Base-by-base conservation (phyloP, 1,140 invertebrate genomes). In the Dendrolimus punctatus region DNA sequence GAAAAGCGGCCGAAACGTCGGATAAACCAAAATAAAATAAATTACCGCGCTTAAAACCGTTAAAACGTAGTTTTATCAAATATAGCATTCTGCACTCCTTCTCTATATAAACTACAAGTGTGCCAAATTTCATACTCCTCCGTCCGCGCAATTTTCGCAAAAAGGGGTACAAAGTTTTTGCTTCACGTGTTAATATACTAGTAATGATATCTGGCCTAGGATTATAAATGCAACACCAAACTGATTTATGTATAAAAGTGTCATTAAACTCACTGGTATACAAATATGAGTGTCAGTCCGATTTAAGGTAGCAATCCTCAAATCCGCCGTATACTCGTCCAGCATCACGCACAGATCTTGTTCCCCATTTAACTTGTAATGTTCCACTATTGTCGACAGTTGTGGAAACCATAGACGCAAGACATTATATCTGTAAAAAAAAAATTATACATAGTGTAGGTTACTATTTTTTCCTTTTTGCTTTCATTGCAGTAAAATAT, bases 391-490 rank as follows among this genome's bases (percentile, higher is more conserved):
- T 6, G 74, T 68, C 36, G 74, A 74, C 4, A 76, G 10, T 46
- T 76, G 74, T 6, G 74, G 74, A 36, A 64, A 76, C 74, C 74
- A 76, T 8, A 76, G 49, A 6, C 71, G 58, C 9, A 68, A n/a
- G 4, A 74, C 60, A 48, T 76, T 76, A 48, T 63, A 71, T 49
- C 74, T 71, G 57, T 9, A 46, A 55, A n/a, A 43, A 43, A 37
- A 41, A 2, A 41, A 7, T 5, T 40, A 42, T 41, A 41, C 8
- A 39, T 38, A 7, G 38, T 38, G 38, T 3, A 23, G 7, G 6
- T 39, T 6, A 39, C 9, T 39, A 8, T 46, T 10, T 46, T 23
- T 9, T n/a, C 37, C 9, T 3, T 37, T 37, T 8, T 49, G 7
- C 36, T 10, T 5, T 46, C 10, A 5, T 5, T 10, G 9, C 36